Conservation (phyloP, 2,797 vertebrate species). For the Acanthurus lineatus region DNA sequence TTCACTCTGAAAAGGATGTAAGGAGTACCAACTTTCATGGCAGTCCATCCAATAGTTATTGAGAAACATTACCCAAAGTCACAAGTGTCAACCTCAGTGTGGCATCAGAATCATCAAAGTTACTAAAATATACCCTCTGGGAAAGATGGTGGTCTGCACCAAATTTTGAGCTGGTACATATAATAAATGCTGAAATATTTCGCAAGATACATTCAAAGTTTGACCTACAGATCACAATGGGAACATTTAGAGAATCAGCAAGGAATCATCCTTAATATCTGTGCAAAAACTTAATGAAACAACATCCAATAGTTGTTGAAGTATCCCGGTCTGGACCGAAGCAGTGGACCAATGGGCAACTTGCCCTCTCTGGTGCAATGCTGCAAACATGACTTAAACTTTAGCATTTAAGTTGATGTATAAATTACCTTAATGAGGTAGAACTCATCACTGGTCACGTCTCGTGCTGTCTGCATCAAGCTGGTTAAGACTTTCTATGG, state of each 20-base stretch:
- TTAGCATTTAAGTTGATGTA: background rate
- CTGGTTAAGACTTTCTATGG: slow-evolving; percentile 81
- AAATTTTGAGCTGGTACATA: background rate
- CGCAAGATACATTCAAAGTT: background rate
- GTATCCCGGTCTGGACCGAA: background rate
- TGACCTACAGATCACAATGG: background rate
- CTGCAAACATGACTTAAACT: background rate
- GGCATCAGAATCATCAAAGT: background rate
- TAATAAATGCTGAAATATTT: background rate
- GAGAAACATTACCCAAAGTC: too few relatives aligned
- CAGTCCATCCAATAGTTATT: too few relatives aligned
- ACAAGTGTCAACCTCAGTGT: too few relatives aligned
- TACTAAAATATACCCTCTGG: background rate
- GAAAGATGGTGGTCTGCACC: background rate
- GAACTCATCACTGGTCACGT: slow-evolving; percentile 62
- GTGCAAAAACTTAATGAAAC: background rate
- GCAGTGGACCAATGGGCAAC: background rate
- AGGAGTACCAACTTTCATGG: too few relatives aligned
- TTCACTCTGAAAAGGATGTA: background rate
- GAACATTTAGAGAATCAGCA: background rate
- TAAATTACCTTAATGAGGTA: slow-evolving; percentile 81
- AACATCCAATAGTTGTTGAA: background rate
- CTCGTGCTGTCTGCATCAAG: slow-evolving; percentile 81
- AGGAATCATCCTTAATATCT: background rate
- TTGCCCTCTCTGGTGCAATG: too few relatives aligned